A percentile compares a stretch with the other conserved stretches of the same genome.
phyloP scores from a whole-genome alignment of 2,888 invertebrate genomes.

The Lithodes maja region DNA sequence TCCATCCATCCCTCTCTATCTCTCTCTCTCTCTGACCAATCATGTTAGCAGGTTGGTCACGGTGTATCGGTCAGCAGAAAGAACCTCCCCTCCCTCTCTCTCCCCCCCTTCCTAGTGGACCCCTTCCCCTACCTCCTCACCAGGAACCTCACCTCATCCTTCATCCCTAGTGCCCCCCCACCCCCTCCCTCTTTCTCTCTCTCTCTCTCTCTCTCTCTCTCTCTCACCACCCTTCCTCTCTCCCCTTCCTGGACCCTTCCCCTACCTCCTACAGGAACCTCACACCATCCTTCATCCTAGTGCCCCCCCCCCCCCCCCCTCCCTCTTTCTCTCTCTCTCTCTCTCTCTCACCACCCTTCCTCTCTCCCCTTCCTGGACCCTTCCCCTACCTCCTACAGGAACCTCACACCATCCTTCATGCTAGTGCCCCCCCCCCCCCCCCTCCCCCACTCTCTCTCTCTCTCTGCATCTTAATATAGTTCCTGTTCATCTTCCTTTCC shows the following conservation, averaged over 20 bases:
- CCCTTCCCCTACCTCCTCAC: neutral
- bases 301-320: neutral
- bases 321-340: neutral
- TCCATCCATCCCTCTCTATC: too few species aligned
- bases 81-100: neutral
- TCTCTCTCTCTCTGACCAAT: too few species aligned
- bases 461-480: neutral
- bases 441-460: neutral
- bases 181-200: neutral
- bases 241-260: neutral
- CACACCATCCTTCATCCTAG: neutral
- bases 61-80: too few species aligned
- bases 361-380: neutral
- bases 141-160: neutral
- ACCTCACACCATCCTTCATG: neutral
- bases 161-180: neutral
- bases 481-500: too few species aligned
- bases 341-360: neutral
- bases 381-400: neutral
- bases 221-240: neutral
- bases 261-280: too few species aligned
- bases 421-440: neutral
- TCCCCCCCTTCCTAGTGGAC: neutral
- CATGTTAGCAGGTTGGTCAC: too few species aligned
- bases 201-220: neutral